Percentiles rank a stretch among this genome's conserved stretches.
These are phyloP conservation scores for Caenorhabditis sinica DNA, from an alignment of 2,888 invertebrate genomes.

Conservation along the genomic window DNA sequence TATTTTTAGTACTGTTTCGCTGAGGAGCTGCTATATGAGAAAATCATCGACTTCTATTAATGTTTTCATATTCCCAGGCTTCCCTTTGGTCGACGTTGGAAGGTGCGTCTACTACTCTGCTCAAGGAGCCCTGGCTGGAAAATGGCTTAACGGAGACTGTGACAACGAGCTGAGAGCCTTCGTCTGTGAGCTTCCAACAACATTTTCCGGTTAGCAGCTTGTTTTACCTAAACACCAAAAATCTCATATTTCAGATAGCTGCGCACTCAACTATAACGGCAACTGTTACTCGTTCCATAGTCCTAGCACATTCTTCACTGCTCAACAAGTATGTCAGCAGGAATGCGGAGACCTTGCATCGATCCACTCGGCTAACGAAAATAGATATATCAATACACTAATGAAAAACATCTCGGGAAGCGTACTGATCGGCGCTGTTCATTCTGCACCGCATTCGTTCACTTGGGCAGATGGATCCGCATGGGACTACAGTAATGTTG, in stretches of 20 bases:
- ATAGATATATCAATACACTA: conserved; percentile 11
- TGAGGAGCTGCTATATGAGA: no score
- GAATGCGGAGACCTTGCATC: conserved; percentile 18
- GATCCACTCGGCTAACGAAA: conserved; percentile 27
- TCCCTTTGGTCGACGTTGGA: conserved; percentile 6
- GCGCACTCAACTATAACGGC: conserved; percentile 30
- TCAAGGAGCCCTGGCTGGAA: conserved; percentile 9
- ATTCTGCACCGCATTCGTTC: background rate
- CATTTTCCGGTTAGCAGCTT: no score
- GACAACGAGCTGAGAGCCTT: background rate
- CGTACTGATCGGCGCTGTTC: conserved; percentile 8
- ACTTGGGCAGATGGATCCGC: conserved; percentile 16
- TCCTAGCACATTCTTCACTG: background rate
- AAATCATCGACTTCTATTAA: no score
- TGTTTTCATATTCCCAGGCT: no score
- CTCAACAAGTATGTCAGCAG: conserved; percentile 1
- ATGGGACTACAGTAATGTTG: conserved; percentile 15
- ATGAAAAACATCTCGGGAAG: background rate
- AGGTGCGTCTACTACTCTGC: conserved; percentile 28
- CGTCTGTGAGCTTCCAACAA: conserved; percentile 26
- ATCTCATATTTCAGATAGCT: conserved; percentile 11
- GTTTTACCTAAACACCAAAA: background rate
- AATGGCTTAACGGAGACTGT: conserved; percentile 36
- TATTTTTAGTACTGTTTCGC: no score
- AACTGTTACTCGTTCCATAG: conserved; percentile 11